These are phyloP conservation scores for Tympanuchus pallidicinctus DNA, from an alignment of 2,113 vertebrate species.

Conservation along the genomic window DNA sequence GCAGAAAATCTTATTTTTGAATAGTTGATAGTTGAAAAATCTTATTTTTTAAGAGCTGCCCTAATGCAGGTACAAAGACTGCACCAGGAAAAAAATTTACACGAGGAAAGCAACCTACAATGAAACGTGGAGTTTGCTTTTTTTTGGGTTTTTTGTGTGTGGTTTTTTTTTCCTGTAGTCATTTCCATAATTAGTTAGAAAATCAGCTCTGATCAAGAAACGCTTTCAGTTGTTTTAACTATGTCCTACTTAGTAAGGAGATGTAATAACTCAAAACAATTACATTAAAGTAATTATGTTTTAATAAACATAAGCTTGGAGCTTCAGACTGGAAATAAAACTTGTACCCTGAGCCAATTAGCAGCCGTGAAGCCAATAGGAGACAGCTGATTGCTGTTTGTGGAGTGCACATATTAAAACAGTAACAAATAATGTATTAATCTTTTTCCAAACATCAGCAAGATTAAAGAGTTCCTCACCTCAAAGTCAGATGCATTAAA, in stretches of 20 bases:
- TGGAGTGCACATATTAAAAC: constrained; percentile 23
- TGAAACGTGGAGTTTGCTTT: background rate
- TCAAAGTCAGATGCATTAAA: constrained; percentile 39
- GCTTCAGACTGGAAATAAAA: constrained; percentile 23
- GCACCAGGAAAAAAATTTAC: background rate
- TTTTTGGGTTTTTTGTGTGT: background rate
- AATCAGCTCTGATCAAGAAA: constrained; percentile 40
- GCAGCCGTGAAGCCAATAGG: constrained; percentile 24
- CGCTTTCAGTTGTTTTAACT: constrained; percentile 61
- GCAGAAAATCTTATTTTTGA: background rate
- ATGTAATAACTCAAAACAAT: constrained; percentile 45
- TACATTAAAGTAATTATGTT: constrained; percentile 59
- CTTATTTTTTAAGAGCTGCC: background rate
- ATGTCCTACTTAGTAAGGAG: constrained; percentile 35
- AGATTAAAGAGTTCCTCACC: constrained; percentile 37
- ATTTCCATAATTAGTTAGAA: constrained; percentile 36
- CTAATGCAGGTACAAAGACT: background rate
- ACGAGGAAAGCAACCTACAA: background rate
- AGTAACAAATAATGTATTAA: constrained; percentile 63
- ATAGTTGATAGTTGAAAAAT: background rate
- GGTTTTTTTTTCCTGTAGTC: background rate
- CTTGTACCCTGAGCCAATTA: constrained; percentile 46
- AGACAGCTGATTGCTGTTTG: background rate
- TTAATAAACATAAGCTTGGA: constrained; percentile 56
- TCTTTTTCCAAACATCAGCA: constrained; percentile 51